Conservation (phyloP, 2,797 vertebrate genomes). For the Onychomys arenicola region DNA sequence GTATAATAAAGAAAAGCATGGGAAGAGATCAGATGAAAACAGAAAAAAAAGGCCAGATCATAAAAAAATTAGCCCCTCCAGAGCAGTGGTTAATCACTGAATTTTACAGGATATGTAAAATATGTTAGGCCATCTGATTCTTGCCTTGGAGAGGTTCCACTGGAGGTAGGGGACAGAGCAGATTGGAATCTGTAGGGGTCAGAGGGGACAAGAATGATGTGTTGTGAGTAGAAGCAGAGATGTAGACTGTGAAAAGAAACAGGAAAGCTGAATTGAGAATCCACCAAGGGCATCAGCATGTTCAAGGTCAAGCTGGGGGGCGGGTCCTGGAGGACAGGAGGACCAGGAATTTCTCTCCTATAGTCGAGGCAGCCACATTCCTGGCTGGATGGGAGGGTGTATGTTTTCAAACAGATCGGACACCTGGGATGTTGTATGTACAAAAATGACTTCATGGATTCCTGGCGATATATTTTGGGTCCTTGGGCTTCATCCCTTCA, state of each 20-base stretch:
- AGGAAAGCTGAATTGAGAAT: background rate
- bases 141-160: background rate
- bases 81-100: background rate
- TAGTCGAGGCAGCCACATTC: background rate
- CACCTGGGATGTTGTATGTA: background rate
- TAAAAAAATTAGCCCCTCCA: background rate
- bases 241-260: background rate
- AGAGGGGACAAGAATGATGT: background rate
- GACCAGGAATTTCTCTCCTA: background rate
- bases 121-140: constrained; percentile 16
- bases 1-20: background rate
- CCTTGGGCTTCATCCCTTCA: constrained; percentile 45
- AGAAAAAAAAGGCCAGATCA: constrained; percentile 9
- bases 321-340: background rate
- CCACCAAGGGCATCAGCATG: background rate
- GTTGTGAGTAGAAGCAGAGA: background rate
- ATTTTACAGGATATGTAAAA: constrained; percentile 31
- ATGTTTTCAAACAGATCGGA: background rate
- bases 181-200: background rate
- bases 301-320: background rate
- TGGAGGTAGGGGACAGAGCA: background rate
- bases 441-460: constrained; percentile 43
- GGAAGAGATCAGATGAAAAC: background rate
- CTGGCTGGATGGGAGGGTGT: background rate
- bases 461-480: constrained; percentile 16